Evolutionary conservation across 2,113 vertebrate species (phyloP), one percentile per base, ranked within the genome.

Genomic region (Zosterops pallidus): DNA sequence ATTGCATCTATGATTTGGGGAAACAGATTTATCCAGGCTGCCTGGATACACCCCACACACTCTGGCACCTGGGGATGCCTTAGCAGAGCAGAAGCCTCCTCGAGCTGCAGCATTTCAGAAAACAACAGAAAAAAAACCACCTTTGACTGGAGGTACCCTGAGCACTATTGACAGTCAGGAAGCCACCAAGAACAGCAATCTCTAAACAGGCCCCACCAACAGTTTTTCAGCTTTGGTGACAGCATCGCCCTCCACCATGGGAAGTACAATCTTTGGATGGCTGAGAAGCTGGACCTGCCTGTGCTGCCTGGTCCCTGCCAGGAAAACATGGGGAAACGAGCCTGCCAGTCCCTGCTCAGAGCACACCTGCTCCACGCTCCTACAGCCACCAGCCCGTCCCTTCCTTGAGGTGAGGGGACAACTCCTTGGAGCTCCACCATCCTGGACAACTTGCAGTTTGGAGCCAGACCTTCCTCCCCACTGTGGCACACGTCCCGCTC

Each of bases 1-100:
- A 9, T 24, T 12, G 1, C 3, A 31, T 6, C 47, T n/a, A 14
- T 28, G 21, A 63, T 37, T 57, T 69, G 57, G 68, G 75, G 68
- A 59, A 95, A 78, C 83, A 81, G 88, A 83, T 90, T 71, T 53
- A 50, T 39, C 71, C 86, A 77, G 67, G 85, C 82, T 87, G 49
- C 18, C 46, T 39, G 59, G 59, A 60, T 39, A 39, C 42, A 59
- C 21, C 31, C 46, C 39, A 41, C 50, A 60, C 29, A 79, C 12
- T 44, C 55, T 83, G 69, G 39, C 1, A 17, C 60, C 37, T 24
- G 49, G 77, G 41, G 60, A 70, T 55, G 64, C 29, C 1, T 44
- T 10, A 95, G 70, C 85, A 84, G 44, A 94, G 64, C 78, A 62
- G 63, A 47, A 91, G 53, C 60, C 71, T 90, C 85, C 31, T 53